Evolutionary conservation across 2,797 vertebrate genomes (phyloP).

Genomic region (Danio choprae): DNA sequence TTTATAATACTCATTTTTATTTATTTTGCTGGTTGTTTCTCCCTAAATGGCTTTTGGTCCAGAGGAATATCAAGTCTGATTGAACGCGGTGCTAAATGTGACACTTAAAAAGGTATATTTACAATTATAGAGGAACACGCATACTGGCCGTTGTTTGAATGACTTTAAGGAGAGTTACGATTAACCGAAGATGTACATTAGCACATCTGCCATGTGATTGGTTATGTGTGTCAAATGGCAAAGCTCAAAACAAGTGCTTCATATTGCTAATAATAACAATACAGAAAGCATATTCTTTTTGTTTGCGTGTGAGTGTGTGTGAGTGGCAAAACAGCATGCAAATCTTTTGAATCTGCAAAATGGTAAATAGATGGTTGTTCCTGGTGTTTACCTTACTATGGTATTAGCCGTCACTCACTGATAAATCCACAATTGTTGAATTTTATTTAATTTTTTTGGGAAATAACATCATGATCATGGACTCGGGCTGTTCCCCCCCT

Average conservation of each 20-base stretch:
- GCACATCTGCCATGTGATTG: constrained; percentile 33
- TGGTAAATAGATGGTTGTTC: constrained; percentile 55
- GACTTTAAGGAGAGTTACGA: constrained; percentile 41
- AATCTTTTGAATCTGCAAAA: constrained; percentile 50
- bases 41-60: constrained; percentile 71
- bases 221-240: constrained; percentile 35
- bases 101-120: constrained; percentile 68
- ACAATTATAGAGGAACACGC: constrained; percentile 42
- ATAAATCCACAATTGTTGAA: constrained; percentile 49
- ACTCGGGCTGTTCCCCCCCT: constrained; percentile 19
- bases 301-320: background rate
- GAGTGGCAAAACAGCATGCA: constrained; percentile 64
- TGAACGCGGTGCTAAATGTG: constrained; percentile 77
- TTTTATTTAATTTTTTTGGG: constrained; percentile 1
- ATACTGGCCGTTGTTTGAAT: constrained; percentile 43
- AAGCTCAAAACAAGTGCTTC: constrained; percentile 31
- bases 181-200: constrained; percentile 45
- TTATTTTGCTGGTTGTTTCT: constrained; percentile 59
- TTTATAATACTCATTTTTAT: constrained; percentile 64
- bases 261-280: background rate
- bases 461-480: constrained; percentile 9
- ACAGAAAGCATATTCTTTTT: constrained; percentile 44
- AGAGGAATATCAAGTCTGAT: constrained; percentile 72
- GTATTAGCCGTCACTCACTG: constrained; percentile 54
- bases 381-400: constrained; percentile 45